Evolutionary conservation across 2,888 invertebrate genomes (phyloP).

Genomic region (Drosophila macrospina): DNA sequence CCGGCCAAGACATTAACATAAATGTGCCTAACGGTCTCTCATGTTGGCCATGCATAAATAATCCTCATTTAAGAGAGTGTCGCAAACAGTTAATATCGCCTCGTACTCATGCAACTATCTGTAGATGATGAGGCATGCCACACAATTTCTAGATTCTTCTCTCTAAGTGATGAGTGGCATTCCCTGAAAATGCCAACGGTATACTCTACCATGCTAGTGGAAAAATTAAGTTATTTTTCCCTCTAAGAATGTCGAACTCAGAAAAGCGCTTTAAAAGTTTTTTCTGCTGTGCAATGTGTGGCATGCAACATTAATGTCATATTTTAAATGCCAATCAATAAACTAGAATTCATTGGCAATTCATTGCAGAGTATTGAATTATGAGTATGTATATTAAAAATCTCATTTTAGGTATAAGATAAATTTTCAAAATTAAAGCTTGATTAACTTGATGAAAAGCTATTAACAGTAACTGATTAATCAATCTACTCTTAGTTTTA

Average conservation of each 20-base stretch:
- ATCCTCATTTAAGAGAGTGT: conserved; percentile 49
- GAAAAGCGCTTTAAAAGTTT: conserved; percentile 3
- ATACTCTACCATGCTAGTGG: neutral
- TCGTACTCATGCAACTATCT: neutral
- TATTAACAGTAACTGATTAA: too few relatives aligned
- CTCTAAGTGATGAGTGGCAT: conserved; percentile 23
- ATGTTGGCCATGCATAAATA: conserved; percentile 47
- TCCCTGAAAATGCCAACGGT: neutral
- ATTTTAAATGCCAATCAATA: neutral
- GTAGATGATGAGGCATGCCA: too few relatives aligned
- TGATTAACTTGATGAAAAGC: too few relatives aligned
- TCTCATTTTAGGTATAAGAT: too few relatives aligned
- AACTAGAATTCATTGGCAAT: too few relatives aligned
- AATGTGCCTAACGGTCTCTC: conserved; percentile 27
- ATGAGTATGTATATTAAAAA: too few relatives aligned
- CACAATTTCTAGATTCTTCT: conserved; percentile 6
- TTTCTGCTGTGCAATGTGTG: neutral
- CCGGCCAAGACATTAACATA: conserved; percentile 34
- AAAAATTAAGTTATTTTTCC: conserved; percentile 4
- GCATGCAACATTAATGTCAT: neutral
- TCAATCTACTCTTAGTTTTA: too few relatives aligned
- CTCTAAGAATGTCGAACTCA: neutral
- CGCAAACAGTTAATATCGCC: conserved; percentile 18
- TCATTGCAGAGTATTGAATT: too few relatives aligned
- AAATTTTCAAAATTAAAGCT: too few relatives aligned